Conservation (phyloP, 2,113 vertebrate species). For the Brachypteracias leptosomus region DNA sequence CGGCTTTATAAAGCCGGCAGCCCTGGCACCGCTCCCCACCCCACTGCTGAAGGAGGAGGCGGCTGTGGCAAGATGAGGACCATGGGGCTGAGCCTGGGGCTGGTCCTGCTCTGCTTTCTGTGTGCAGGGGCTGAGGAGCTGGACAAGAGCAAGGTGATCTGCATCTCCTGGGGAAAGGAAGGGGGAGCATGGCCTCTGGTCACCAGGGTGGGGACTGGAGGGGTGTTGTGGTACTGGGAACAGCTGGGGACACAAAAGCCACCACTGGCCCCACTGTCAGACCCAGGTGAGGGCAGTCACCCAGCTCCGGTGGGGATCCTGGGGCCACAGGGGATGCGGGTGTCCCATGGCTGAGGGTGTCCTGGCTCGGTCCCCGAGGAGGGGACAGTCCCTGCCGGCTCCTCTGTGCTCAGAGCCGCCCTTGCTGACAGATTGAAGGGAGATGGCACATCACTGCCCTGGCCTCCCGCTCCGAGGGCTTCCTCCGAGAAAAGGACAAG, state of each 20-base stretch:
- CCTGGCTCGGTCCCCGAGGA: not conserved
- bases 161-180: not conserved
- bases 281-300: not conserved
- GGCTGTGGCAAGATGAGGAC: not conserved
- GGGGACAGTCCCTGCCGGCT: not conserved
- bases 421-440: not conserved
- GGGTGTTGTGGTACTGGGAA: not conserved
- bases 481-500: not conserved
- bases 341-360: not conserved
- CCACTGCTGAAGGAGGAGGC: not conserved
- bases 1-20: not conserved
- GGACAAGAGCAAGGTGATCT: not conserved
- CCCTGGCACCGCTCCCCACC: not conserved
- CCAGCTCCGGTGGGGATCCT: not conserved
- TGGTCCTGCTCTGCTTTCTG: slow-evolving; percentile 3
- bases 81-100: not conserved
- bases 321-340: not conserved
- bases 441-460: slow-evolving; percentile 27
- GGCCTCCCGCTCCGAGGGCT: not conserved
- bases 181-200: accelerated
- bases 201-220: not conserved
- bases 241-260: not conserved
- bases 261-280: not conserved
- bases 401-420: not conserved
- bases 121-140: accelerated